Evolutionary conservation across 2,888 invertebrate species (phyloP).

Genomic region (Anagyrus pseudococci): DNA sequence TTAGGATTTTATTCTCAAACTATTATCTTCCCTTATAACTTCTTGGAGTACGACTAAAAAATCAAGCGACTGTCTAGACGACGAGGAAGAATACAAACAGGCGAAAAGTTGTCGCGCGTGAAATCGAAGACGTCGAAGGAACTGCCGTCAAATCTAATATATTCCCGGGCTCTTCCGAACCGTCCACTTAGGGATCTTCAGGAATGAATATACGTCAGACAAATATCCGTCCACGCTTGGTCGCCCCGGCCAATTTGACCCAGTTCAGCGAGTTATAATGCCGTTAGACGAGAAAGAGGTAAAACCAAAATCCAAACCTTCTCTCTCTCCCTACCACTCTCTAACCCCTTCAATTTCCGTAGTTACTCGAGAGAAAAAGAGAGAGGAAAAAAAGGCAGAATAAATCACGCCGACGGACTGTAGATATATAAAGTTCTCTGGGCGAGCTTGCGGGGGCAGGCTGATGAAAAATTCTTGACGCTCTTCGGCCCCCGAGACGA

Average conservation of each 20-base stretch:
- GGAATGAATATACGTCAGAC: slow-evolving; percentile 23
- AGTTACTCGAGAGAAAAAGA: too few relatives aligned
- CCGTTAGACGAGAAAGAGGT: slow-evolving; percentile 45
- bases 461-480: slow-evolving; percentile 33
- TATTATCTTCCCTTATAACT: too few relatives aligned
- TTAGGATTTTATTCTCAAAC: too few relatives aligned
- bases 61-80: neutral
- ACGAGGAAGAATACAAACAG: neutral
- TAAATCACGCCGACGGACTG: neutral
- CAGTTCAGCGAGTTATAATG: slow-evolving; percentile 51
- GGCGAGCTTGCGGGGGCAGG: neutral
- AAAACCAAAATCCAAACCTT: slow-evolving; percentile 24
- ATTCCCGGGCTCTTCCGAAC: slow-evolving; percentile 12
- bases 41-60: too few relatives aligned
- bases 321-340: slow-evolving; percentile 1
- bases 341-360: too few relatives aligned
- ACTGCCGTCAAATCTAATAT: slow-evolving; percentile 42
- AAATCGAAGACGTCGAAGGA: slow-evolving; percentile 4
- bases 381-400: neutral
- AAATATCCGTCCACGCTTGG: slow-evolving; percentile 23
- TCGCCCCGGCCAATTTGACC: slow-evolving; percentile 49
- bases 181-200: slow-evolving; percentile 20
- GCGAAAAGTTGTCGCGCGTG: slow-evolving; percentile 15
- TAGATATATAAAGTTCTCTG: neutral
- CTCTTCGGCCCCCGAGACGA: slow-evolving; percentile 12